Evolutionary conservation across 2,888 invertebrate species (phyloP).

Genomic region (Stegana nigrithorax): DNA sequence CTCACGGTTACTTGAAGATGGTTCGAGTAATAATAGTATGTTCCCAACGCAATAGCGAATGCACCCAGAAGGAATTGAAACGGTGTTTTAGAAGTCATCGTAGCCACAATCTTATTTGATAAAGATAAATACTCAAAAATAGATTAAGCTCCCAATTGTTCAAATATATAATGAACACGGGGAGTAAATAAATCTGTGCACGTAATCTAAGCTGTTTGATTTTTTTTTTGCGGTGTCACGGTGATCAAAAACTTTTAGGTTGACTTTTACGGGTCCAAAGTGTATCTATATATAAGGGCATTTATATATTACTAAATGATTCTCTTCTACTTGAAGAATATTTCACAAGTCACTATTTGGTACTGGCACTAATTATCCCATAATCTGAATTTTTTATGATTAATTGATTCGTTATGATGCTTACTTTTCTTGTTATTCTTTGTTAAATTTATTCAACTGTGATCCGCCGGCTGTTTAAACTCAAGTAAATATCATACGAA

Average conservation of each 20-base stretch:
- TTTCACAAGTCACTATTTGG: too few relatives aligned
- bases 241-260: not conserved
- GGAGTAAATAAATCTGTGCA: too few relatives aligned
- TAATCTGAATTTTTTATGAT: not conserved
- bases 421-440: conserved; percentile 2
- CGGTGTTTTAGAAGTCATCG: conserved; percentile 40
- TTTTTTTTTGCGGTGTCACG: not conserved
- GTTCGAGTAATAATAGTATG: conserved; percentile 57
- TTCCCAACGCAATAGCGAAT: conserved; percentile 60
- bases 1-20: conserved; percentile 59
- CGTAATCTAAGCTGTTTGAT: too few relatives aligned
- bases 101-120: conserved; percentile 35
- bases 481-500: not conserved
- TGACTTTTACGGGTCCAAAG: not conserved
- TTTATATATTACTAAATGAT: too few relatives aligned
- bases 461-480: not conserved
- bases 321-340: too few relatives aligned
- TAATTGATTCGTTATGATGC: not conserved
- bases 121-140: too few relatives aligned
- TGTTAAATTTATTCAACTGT: not conserved
- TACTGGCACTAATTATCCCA: too few relatives aligned
- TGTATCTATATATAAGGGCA: too few relatives aligned
- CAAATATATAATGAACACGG: too few relatives aligned
- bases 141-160: too few relatives aligned
- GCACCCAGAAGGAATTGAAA: conserved; percentile 62